phyloP scores from a whole-genome alignment of 2,113 vertebrate genomes.

The Dasypus novemcinctus region DNA sequence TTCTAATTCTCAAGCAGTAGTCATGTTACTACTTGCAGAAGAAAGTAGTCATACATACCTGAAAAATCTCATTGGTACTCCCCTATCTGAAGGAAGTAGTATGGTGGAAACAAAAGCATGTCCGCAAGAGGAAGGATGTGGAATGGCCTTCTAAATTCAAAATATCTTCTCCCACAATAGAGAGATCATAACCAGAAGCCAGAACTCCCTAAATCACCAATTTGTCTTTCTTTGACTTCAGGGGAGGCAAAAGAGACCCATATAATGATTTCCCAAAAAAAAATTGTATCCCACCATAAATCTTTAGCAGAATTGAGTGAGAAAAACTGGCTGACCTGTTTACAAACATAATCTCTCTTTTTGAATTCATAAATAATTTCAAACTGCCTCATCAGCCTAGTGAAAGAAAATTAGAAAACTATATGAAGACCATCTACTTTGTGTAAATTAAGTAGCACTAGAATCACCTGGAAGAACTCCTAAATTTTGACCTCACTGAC shows the following conservation, averaged over 20 bases:
- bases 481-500: background rate
- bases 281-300: background rate
- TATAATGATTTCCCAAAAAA: background rate
- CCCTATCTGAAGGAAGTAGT: background rate
- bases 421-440: background rate
- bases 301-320: background rate
- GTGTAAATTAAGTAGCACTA: background rate
- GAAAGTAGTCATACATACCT: background rate
- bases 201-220: background rate
- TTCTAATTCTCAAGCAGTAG: background rate
- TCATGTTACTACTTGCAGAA: too few species aligned
- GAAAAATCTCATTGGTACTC: background rate
- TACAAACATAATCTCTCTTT: too few species aligned
- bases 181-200: background rate
- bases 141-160: background rate
- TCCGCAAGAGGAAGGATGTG: background rate
- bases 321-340: background rate
- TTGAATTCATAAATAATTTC: too few species aligned
- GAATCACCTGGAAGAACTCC: background rate
- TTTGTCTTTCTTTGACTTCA: background rate
- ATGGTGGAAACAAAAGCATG: background rate
- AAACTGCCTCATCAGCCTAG: background rate
- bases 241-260: background rate
- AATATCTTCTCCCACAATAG: background rate
- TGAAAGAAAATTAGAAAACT: slow-evolving; percentile 5